Percentiles rank a stretch among this genome's conserved stretches.
Evolutionary conservation across 37 sponge, comb jelly and placozoan genomes (phyloP).

Genomic region (Oscarella lobularis): DNA sequence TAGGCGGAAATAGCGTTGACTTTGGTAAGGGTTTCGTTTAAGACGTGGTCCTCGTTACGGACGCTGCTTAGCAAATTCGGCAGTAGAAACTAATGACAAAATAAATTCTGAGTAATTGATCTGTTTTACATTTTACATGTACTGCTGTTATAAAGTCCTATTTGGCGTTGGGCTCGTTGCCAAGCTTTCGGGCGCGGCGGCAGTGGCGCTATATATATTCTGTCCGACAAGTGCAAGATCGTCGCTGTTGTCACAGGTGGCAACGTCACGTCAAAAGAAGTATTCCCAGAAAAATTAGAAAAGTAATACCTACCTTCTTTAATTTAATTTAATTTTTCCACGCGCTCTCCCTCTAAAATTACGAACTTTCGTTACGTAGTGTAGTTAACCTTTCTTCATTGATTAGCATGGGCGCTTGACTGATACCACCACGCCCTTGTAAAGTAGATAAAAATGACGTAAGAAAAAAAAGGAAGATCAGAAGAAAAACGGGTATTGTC

Average conservation of each 20-base stretch:
- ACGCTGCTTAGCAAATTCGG: constrained; percentile 38
- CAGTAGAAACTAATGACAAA: background rate
- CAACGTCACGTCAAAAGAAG: constrained; percentile 32
- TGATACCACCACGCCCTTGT: too few species aligned
- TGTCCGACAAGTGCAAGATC: constrained; percentile 25
- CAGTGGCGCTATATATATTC: constrained; percentile 27
- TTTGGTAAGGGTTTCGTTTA: constrained; percentile 24
- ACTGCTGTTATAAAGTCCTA: constrained; percentile 10
- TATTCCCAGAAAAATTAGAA: background rate
- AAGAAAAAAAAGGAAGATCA: too few species aligned
- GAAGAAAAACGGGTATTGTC: too few species aligned
- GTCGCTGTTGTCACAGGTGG: constrained; percentile 33
- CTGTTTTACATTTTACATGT: background rate
- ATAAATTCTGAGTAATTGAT: background rate
- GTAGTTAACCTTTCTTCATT: too few species aligned
- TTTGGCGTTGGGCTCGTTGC: constrained; percentile 35
- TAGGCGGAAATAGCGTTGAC: constrained; percentile 3
- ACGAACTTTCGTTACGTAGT: too few species aligned
- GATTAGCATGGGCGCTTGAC: too few species aligned
- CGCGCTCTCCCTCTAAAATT: too few species aligned
- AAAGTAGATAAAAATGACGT: too few species aligned
- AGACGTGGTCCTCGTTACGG: constrained; percentile 38
- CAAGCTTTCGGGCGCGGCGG: constrained; percentile 50
- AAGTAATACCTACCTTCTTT: too few species aligned
- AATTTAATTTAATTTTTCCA: too few species aligned